Base-by-base conservation (phyloP, 2,797 vertebrate species). In the Pangasius larnaudii region DNA sequence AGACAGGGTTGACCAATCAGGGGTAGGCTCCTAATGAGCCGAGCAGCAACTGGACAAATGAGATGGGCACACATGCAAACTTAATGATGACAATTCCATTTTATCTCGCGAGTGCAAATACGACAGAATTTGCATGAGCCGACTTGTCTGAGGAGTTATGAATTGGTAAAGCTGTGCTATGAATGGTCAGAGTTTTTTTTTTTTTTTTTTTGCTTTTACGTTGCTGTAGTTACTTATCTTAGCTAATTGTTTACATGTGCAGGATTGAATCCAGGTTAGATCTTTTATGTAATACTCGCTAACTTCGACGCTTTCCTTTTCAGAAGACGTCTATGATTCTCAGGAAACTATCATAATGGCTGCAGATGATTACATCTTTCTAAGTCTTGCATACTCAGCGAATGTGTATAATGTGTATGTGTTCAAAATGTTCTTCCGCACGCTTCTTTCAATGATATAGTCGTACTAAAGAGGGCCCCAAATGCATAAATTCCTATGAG, bases 1-100 rank as follows among this genome's bases (percentile, higher is more conserved):
- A 92, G 94, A 93, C 91, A 92, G 88, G 91, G 93, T 93, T 30
- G 89, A 90, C 93, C 95, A 94, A 93, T 94, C 91, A 49, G n/a
- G 19, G 49, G 87, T 80, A 85, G 85, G 92, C 90, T 90, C 87
- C 88, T 81, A 88, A 91, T 7, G 56, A 87, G 22, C 85, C 85
- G 85, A 75, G 88, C 42, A 88, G 86, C 65, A 81, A 85, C 75
- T 51, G 84, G 84, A 89, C 67, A 81, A 65, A 74, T 74, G 84
- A 75, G 42, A 75, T 36, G 39, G 19, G n/a, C 30, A 75, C 11
- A 65, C 14, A 85, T 86, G 77, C 75, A 69, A 85, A 88, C 74
- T 51, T 61, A 49, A 71, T 59, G 84, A 59, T 69, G 69, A 0
- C 63, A 22, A 22, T 51, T 61, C 10, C 51, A 75, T 24, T 59